A percentile compares a stretch with the other conserved stretches of the same genome.
Conservation (phyloP, 2,888 invertebrate genomes). For the Polylopha cassiicola region DNA sequence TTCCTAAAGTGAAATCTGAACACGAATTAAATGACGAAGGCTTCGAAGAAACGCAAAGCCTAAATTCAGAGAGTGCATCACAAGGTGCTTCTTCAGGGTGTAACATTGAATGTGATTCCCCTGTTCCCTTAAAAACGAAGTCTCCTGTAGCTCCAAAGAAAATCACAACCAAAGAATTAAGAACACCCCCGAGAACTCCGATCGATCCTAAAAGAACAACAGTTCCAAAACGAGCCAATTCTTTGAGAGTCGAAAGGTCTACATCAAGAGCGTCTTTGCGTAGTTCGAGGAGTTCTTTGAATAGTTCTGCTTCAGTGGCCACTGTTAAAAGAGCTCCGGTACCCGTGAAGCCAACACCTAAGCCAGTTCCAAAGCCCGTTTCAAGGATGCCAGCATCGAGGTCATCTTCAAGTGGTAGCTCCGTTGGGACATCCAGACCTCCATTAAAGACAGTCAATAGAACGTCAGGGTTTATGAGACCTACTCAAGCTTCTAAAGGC, state of each 20-base stretch:
- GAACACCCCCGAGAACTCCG: slow-evolving; percentile 57
- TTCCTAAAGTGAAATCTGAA: slow-evolving; percentile 76
- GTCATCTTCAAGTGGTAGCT: slow-evolving; percentile 69
- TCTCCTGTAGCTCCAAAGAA: slow-evolving; percentile 64
- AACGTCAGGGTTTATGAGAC: slow-evolving; percentile 87
- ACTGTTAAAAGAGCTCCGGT: slow-evolving; percentile 84
- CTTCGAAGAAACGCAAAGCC: slow-evolving; percentile 92
- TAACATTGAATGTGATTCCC: slow-evolving; percentile 80
- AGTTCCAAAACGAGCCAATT: slow-evolving; percentile 54
- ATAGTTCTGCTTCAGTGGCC: slow-evolving; percentile 87
- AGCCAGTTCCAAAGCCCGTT: slow-evolving; percentile 69
- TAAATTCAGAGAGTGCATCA: slow-evolving; percentile 90
- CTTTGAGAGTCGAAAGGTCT: slow-evolving; percentile 83
- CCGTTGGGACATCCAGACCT: slow-evolving; percentile 68
- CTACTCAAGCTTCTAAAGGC: slow-evolving; percentile 89
- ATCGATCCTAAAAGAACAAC: slow-evolving; percentile 50
- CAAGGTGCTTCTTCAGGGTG: slow-evolving; percentile 89
- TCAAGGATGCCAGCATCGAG: slow-evolving; percentile 67
- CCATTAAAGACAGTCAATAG: slow-evolving; percentile 55
- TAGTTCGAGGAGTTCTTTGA: slow-evolving; percentile 89
- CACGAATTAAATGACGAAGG: slow-evolving; percentile 91
- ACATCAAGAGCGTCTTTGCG: slow-evolving; percentile 87
- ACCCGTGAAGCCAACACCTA: slow-evolving; percentile 56
- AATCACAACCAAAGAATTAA: slow-evolving; percentile 71
- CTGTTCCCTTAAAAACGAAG: slow-evolving; percentile 64